Evolutionary conservation across 2,888 invertebrate genomes (phyloP).

Genomic region (Euplagia quadripunctaria): DNA sequence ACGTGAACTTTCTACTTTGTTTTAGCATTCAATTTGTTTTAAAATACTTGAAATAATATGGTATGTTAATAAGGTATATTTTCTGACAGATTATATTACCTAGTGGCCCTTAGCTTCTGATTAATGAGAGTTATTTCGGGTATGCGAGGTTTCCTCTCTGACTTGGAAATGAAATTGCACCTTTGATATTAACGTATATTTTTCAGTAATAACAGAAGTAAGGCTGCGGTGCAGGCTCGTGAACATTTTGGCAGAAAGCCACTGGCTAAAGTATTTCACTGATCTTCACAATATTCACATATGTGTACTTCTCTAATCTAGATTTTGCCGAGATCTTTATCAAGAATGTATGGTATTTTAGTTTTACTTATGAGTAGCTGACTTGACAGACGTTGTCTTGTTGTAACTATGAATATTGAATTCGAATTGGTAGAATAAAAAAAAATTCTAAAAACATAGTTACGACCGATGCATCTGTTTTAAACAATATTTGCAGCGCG

Average conservation of each 20-base stretch:
- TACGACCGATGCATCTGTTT: no score
- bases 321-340: not conserved
- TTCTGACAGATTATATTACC: conserved; percentile 36
- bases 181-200: conserved; percentile 41
- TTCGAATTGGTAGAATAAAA: no score
- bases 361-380: no score
- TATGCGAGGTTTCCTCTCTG: conserved; percentile 29
- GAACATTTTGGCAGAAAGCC: conserved; percentile 43
- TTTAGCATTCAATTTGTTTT: conserved; percentile 22
- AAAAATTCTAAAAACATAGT: no score
- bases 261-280: conserved; percentile 33
- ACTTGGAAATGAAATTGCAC: conserved; percentile 36
- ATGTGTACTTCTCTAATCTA: conserved; percentile 3
- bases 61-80: conserved; percentile 40
- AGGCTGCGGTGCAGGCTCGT: conserved; percentile 16
- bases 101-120: conserved; percentile 32
- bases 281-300: conserved; percentile 25
- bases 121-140: conserved; percentile 34
- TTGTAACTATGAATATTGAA: no score
- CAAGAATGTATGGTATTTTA: not conserved
- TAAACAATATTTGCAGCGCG: no score
- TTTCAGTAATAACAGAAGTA: conserved; percentile 29
- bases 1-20: conserved; percentile 45
- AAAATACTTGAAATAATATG: conserved; percentile 31
- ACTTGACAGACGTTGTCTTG: no score